A percentile compares a stretch with the other conserved stretches of the same genome.
phyloP scores from a whole-genome alignment of 2,113 vertebrate genomes.

The Plecturocebus donacophilus region DNA sequence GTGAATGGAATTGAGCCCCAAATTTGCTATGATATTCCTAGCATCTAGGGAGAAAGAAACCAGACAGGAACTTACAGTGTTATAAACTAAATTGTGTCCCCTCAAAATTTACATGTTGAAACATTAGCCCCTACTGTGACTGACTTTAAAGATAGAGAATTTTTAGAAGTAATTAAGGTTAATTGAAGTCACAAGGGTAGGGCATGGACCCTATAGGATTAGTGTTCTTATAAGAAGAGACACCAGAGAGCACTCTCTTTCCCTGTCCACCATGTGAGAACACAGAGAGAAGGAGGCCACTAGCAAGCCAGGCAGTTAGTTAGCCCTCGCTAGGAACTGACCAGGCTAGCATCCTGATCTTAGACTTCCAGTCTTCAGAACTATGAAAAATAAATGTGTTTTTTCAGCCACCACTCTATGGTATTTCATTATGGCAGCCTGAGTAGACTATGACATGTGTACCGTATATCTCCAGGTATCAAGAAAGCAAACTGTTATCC shows the following conservation, averaged over 20 bases:
- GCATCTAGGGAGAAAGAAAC: background rate
- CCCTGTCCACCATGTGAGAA: background rate
- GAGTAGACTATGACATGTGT: background rate
- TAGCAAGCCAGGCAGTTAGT: background rate
- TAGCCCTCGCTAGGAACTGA: background rate
- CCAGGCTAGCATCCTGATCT: background rate
- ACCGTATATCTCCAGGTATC: background rate
- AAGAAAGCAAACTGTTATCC: background rate
- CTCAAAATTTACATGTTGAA: background rate
- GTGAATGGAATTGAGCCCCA: background rate
- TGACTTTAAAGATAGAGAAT: background rate
- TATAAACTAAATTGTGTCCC: background rate
- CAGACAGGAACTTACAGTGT: too few relatives aligned
- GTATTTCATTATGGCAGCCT: background rate
- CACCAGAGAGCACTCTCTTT: too few relatives aligned
- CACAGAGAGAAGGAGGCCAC: rapidly evolving
- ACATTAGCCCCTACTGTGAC: background rate
- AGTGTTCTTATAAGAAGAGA: background rate
- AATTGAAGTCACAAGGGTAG: background rate
- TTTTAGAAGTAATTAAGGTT: background rate
- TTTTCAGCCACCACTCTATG: background rate
- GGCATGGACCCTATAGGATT: background rate
- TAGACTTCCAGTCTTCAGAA: background rate
- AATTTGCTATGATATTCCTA: background rate
- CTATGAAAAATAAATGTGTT: background rate